Evolutionary conservation across 37 sponge, comb jelly and placozoan species (phyloP).

Genomic region (Diacarnus erythraeanus): DNA sequence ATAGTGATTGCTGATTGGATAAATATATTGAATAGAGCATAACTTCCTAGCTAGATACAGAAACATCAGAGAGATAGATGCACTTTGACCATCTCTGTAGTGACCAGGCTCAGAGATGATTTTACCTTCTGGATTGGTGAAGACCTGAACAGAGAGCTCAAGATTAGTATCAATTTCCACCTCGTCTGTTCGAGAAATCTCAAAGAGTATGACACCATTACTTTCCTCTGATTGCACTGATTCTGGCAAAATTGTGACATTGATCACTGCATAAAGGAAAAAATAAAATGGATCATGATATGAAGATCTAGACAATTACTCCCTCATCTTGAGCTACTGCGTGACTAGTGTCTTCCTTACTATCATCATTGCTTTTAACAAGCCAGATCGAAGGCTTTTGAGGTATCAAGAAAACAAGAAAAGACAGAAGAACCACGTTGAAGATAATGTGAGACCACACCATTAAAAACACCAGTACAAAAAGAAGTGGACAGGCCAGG

Average conservation of each 20-base stretch:
- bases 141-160: not conserved
- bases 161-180: not conserved
- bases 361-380: conserved; percentile 29
- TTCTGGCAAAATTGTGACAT: not conserved
- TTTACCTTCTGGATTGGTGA: not conserved
- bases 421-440: no score
- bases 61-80: no score
- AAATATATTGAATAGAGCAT: no score
- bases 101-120: no score
- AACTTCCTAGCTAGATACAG: no score
- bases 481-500: no score
- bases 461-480: no score
- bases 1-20: no score
- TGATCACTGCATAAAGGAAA: conserved; percentile 4
- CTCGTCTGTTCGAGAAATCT: not conserved
- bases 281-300: not conserved
- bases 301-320: not conserved
- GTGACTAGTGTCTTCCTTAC: not conserved
- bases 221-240: not conserved
- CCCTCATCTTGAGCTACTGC: not conserved
- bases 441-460: no score
- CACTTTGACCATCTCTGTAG: no score
- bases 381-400: no score
- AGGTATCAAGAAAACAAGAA: no score
- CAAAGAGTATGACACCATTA: not conserved